Evolutionary conservation across 2,888 invertebrate species (phyloP), one percentile per base, ranked within the genome.

Genomic region (Trissoscelio sp.): DNA sequence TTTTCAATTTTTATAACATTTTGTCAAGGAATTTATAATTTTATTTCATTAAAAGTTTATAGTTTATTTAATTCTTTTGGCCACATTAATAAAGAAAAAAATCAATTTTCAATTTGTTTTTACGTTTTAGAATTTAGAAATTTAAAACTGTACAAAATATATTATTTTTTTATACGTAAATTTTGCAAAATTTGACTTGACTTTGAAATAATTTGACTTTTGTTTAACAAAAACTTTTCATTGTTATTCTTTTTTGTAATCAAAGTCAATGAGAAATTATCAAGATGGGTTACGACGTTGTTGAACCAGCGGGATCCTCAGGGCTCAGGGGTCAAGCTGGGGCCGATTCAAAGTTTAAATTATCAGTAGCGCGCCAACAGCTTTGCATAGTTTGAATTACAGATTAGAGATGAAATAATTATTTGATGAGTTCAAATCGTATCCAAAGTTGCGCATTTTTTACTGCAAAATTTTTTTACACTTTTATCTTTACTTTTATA

Each of bases 271-370:
- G 31, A n/a, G 18, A 31, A 51, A 81, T 72, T 70, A 81, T 77
- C 72, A 51, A 60, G 67, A 60, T 72, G 3, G 44, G 28, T 44
- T 53, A 64, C 64, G 70, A 62, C 39, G 66, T 31, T 67, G 62
- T 34, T 60, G 58, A 81, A 39, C 39, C 60, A 70, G 24, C 24
- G 44, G 51, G 34, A 74, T 69, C 16, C 46, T 20, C 34, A 72
- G 70, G 60, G 14, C 46, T 20, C 34, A 72, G 70, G 60, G 82
- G 79, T 82, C 82, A 82, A 3, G 75, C 64, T 14, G 28, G 14
- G 79, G 58, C 48, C 66, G 39, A 73, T 60, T 74, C 73, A 81
- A 81, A 78, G 70, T 81, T 73, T 78, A 75, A 64, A 75, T 82
- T 60, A 58, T 82, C 74, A 75, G 18, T 60, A 64, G 16, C 69